Evolutionary conservation across 2,888 invertebrate genomes (phyloP).

Genomic region (Nomada hirtipes): DNA sequence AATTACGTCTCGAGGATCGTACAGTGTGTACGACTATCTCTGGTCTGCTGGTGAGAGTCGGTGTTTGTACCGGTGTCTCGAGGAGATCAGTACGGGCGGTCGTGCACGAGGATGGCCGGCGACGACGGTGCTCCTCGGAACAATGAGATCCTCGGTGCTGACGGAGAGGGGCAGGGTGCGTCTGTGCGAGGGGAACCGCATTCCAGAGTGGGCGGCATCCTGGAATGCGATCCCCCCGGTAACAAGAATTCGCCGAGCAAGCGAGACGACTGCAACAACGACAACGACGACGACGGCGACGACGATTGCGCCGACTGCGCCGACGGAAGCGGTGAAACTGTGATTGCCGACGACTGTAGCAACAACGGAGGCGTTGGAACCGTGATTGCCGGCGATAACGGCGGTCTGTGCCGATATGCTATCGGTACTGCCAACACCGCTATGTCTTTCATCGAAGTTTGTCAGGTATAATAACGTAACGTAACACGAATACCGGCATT

Average conservation of each 20-base stretch:
- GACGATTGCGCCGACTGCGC: slow-evolving; percentile 72
- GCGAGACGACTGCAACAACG: slow-evolving; percentile 70
- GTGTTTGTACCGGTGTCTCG: slow-evolving; percentile 41
- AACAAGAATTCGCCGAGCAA: slow-evolving; percentile 80
- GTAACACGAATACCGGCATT: slow-evolving; percentile 25
- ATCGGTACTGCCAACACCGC: slow-evolving; percentile 77
- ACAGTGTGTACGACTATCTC: slow-evolving; percentile 2
- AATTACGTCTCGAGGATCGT: neutral
- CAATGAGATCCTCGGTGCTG: slow-evolving; percentile 76
- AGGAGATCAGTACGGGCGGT: slow-evolving; percentile 45
- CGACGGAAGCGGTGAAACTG: slow-evolving; percentile 76
- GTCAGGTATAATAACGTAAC: slow-evolving; percentile 76
- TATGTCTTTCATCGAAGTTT: slow-evolving; percentile 82
- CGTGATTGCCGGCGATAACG: slow-evolving; percentile 49
- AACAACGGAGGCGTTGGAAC: slow-evolving; percentile 38
- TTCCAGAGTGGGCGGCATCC: slow-evolving; percentile 84
- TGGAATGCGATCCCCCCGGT: slow-evolving; percentile 83
- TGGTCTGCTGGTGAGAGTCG: slow-evolving; percentile 9
- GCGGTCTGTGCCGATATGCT: slow-evolving; percentile 81
- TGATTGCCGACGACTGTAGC: slow-evolving; percentile 62
- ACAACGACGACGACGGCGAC: slow-evolving; percentile 69
- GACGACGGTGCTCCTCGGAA: slow-evolving; percentile 74
- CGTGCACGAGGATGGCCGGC: slow-evolving; percentile 76
- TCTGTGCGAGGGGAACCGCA: slow-evolving; percentile 79
- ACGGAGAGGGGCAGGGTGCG: slow-evolving; percentile 70